A percentile compares a stretch with the other conserved stretches of the same genome.
phyloP scores from a whole-genome alignment of 2,113 vertebrate species.

The Ictalurus punctatus region DNA sequence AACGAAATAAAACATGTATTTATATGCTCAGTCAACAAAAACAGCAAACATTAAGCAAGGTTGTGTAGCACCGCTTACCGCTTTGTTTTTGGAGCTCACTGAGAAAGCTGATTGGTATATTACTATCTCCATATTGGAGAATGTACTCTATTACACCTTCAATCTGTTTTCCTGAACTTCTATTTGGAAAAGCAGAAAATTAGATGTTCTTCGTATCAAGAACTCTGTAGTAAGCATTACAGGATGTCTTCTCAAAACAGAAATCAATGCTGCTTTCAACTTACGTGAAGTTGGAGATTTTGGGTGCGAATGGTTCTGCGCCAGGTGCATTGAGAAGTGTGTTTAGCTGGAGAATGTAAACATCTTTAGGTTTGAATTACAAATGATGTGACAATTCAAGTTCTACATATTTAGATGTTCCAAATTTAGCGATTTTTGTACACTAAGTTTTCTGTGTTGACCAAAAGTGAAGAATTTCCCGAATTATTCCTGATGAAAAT shows the following conservation, averaged over 20 bases:
- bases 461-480: no score
- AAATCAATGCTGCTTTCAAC: not conserved
- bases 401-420: not conserved
- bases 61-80: no score
- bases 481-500: no score
- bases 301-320: not conserved
- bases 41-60: no score
- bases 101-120: not conserved
- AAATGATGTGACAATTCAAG: not conserved
- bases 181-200: not conserved
- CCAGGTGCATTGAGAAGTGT: not conserved
- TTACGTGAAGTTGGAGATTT: not conserved
- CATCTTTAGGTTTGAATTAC: not conserved
- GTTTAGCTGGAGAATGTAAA: not conserved
- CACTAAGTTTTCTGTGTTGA: no score
- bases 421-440: no score
- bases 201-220: not conserved
- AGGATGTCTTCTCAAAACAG: not conserved
- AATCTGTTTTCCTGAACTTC: not conserved
- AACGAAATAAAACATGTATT: not conserved
- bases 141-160: not conserved
- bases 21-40: no score
- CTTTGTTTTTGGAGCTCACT: not conserved
- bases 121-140: constrained; percentile 1
- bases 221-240: not conserved